phyloP scores from a whole-genome alignment of 92 coral and sea anemone genomes.

The Zoanthus sociatus region DNA sequence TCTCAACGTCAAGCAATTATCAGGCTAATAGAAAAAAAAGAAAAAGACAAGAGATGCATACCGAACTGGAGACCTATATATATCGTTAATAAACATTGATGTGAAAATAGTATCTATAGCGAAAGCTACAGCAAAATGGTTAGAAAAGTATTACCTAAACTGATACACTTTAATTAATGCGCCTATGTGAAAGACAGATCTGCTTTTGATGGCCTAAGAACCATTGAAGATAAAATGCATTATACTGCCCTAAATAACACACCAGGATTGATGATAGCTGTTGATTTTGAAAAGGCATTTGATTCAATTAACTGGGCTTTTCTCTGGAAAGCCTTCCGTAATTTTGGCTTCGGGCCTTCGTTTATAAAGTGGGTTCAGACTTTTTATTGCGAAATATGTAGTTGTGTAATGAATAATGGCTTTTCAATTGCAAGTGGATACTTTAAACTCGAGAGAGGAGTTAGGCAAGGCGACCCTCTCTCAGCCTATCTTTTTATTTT shows the following conservation, averaged over 20 bases:
- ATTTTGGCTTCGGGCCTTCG: neutral
- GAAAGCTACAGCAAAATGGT: neutral
- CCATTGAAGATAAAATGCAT: constrained; percentile 56
- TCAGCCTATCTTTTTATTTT: constrained; percentile 55
- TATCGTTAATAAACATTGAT: constrained; percentile 30
- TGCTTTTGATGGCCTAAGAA: constrained; percentile 55
- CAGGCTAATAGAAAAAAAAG: constrained; percentile 28
- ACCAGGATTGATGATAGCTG: constrained; percentile 45
- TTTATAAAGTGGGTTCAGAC: constrained; percentile 52
- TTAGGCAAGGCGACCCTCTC: constrained; percentile 54
- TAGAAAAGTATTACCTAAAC: neutral
- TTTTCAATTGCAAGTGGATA: constrained; percentile 24
- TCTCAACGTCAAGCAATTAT: constrained; percentile 42
- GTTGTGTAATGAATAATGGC: constrained; percentile 63
- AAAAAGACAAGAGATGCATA: constrained; percentile 36
- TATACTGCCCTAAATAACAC: constrained; percentile 26
- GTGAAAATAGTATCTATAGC: constrained; percentile 14
- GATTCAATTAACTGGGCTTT: constrained; percentile 36
- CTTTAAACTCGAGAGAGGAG: constrained; percentile 46
- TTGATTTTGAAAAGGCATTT: constrained; percentile 54
- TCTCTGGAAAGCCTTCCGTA: constrained; percentile 16
- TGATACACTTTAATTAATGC: neutral
- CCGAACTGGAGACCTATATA: constrained; percentile 49
- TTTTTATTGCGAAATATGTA: constrained; percentile 46
- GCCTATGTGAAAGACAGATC: neutral